phyloP scores from a whole-genome alignment of 2,113 vertebrate species.

The Crotalus horridus region DNA sequence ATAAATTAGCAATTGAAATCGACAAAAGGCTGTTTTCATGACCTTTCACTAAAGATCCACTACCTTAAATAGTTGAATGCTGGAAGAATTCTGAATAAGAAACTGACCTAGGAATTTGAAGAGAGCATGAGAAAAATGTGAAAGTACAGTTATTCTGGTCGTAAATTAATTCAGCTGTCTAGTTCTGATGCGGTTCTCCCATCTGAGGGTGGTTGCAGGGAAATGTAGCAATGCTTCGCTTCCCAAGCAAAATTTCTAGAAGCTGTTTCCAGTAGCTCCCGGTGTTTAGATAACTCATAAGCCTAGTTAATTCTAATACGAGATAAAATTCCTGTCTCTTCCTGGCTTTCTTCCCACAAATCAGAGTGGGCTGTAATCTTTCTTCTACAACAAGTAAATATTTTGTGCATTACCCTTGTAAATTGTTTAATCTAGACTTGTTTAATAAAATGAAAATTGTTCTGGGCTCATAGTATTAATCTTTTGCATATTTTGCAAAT shows the following conservation, averaged over 20 bases:
- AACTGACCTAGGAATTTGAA: background rate
- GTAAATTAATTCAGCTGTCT: background rate
- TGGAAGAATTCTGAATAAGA: fast-evolving
- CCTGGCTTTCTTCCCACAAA: background rate
- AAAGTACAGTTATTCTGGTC: background rate
- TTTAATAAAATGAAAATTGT: background rate
- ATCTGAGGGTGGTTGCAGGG: background rate
- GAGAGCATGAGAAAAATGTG: fast-evolving
- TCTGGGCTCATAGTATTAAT: background rate
- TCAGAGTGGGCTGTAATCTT: background rate
- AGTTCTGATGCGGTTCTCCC: background rate
- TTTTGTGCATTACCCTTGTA: background rate
- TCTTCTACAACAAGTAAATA: background rate
- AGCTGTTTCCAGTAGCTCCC: background rate
- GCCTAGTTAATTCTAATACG: background rate
- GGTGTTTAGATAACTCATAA: background rate
- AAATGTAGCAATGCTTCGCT: background rate
- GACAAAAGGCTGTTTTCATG: background rate
- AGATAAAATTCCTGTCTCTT: background rate
- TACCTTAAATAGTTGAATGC: background rate
- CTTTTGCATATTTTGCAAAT: background rate
- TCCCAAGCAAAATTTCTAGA: background rate
- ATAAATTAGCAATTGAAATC: conserved; percentile 1
- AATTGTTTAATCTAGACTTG: background rate
- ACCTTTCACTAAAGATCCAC: background rate